Base-by-base conservation (phyloP, 2,113 vertebrate species). In the Reinhardtius hippoglossoides region DNA sequence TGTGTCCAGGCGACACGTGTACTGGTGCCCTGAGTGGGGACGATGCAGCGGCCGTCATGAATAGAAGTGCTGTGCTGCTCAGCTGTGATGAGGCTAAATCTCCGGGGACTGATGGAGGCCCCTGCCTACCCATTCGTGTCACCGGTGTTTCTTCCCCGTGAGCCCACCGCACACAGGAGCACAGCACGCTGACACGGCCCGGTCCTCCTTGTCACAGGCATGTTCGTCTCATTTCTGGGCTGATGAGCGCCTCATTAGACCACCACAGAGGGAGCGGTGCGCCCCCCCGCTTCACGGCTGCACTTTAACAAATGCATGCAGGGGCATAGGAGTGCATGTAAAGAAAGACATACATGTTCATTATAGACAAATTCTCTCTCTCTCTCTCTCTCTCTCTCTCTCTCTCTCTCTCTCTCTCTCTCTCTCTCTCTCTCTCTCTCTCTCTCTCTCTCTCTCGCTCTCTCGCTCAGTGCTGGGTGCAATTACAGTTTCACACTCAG, bases 401-500 rank as follows among this genome's bases (percentile, higher is more conserved):
- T 37, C 8, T 37, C 35, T 9, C 16, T 35, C 40, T 56, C 5
- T 71, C 13, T 42, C 9, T 58, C 79, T 62, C 55, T 62, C 58
- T 37, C 37, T 61, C 59, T 27, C 27, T 37, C 24, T 66, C 55
- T 62, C 58, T 37, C 37, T 61, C 59, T 27, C 27, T 37, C 24
- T 66, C 55, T 62, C 58, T 37, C 37, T 61, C 59, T 27, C 27
- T 27, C n/a, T 37, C 35, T 37, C 35, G 0, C 21, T 35, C 40
- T 56, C 5, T 71, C 15, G 48, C 8, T 58, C 79, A 81, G 91
- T 88, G 87, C 80, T 84, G 67, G 76, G 78, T 62, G 80, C 88
- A 91, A 93, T 93, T 93, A 90, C 81, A 86, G 78, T 87, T 91
- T 91, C 89, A 92, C 92, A 92, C 88, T 83, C 71, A 65, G 91